Evolutionary conservation across 1,140 invertebrate genomes (phyloP), one percentile per base, ranked within the genome.

Genomic region (Calephelis nemesis): DNA sequence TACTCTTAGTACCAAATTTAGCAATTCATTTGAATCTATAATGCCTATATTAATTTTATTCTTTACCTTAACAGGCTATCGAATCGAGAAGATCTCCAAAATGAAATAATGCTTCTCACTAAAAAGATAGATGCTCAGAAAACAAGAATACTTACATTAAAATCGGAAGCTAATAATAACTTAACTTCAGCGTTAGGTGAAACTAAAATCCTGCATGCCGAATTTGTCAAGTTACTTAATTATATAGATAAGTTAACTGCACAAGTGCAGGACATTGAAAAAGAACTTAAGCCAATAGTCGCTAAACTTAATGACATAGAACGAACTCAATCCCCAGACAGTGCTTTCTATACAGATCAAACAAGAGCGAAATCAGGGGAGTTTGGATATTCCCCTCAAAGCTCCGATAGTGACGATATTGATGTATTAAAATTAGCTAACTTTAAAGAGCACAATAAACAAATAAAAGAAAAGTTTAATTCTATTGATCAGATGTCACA

Each of bases 61-160:
- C 50, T 52, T 15, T 54, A 15, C 62, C 45, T 47, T 63, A 40
- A 68, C 90, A 95, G 93, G 84, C 93, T 96, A 65, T 95, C 95
- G n/a, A 95, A 94, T 12, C 93, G 96, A 64, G 97, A 98, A 90
- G 96, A 97, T 78, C 75, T 97, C 6, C 96, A 97, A 82, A 94
- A 96, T 74, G 96, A 96, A 84, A 93, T 97, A 62, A 93, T 94
- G 50, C 94, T 95, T 47, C 89, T 96, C 11, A 93, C 93, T 8
- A 92, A 94, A 69, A 94, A 93, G 75, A 94, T 96, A 42, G 93
- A 95, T 62, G 90, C 93, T 1, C 93, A 95, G 71, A 94, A 94
- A 76, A 88, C 88, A 13, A 92, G 95, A 75, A 92, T 96, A 52
- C 91, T 93, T 63, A 94, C 95, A 54, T 88, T 97, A 40, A 94